These are phyloP conservation scores for Elgaria multicarinata DNA, from an alignment of 2,113 vertebrate species.

Conservation along the genomic window DNA sequence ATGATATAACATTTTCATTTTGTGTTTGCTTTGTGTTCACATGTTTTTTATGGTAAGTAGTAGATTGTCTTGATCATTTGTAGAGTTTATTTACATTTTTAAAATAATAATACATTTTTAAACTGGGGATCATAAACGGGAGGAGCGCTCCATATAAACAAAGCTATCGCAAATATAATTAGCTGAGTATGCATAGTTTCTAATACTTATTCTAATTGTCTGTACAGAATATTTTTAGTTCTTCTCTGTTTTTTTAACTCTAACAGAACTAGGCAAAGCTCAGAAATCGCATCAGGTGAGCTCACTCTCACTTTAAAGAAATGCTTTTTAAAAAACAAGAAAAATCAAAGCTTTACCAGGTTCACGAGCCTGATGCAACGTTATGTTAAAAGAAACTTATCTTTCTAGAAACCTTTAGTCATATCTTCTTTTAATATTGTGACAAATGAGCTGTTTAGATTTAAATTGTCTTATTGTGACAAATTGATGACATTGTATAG, in stretches of 20 bases:
- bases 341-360: not conserved
- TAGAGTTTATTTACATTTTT: not conserved
- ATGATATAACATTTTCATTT: conserved; percentile 3
- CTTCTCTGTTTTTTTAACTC: conserved; percentile 6
- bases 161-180: not conserved
- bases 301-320: not conserved
- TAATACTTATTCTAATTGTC: conserved; percentile 10
- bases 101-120: not conserved
- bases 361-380: not conserved
- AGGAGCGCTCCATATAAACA: not conserved
- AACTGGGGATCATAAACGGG: not conserved
- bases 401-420: not conserved
- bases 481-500: not conserved
- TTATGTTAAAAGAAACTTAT: not conserved
- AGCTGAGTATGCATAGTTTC: conserved; percentile 9
- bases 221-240: not conserved
- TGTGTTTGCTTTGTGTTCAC: not conserved
- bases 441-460: not conserved
- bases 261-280: not conserved
- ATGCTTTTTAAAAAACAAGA: not conserved
- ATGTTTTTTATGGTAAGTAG: conserved; percentile 8
- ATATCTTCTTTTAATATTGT: conserved; percentile 6
- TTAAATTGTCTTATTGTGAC: not conserved
- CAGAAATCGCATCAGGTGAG: not conserved
- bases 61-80: conserved; percentile 1